Evolutionary conservation across 2,888 invertebrate genomes (phyloP).

Genomic region (Lycocerus yunnanus): DNA sequence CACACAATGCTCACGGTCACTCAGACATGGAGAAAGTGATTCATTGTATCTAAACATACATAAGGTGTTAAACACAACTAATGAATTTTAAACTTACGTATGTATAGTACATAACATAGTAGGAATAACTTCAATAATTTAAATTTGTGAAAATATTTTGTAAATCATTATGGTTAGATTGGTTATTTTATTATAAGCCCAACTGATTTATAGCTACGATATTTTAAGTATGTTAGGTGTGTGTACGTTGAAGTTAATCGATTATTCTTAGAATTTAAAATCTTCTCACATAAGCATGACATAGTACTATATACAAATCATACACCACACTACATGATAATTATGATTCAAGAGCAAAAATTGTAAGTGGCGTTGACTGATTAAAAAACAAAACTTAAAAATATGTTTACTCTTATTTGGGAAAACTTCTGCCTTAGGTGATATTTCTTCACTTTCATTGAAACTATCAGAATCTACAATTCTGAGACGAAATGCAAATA

Average conservation of each 20-base stretch:
- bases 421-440: too few relatives aligned
- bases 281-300: not conserved
- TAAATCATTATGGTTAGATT: too few relatives aligned
- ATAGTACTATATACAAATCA: too few relatives aligned
- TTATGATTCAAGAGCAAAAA: not conserved
- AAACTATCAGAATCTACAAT: too few relatives aligned
- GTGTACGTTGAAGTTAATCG: not conserved
- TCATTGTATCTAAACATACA: not conserved
- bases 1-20: conserved; percentile 13
- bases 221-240: not conserved
- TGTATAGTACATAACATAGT: too few relatives aligned
- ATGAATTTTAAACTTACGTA: not conserved
- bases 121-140: not conserved
- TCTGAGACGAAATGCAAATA: too few relatives aligned
- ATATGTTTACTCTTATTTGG: too few relatives aligned
- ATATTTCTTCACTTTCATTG: too few relatives aligned
- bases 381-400: not conserved
- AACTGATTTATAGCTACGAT: not conserved
- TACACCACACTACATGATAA: too few relatives aligned
- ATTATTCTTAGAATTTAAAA: not conserved
- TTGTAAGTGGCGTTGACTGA: not conserved
- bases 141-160: not conserved
- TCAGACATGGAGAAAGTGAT: not conserved
- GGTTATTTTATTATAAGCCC: not conserved
- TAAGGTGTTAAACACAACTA: not conserved